A percentile compares a stretch with the other conserved stretches of the same genome.
phyloP scores from a whole-genome alignment of 2,888 invertebrate genomes.

The Hirtodrosophila duncani region DNA sequence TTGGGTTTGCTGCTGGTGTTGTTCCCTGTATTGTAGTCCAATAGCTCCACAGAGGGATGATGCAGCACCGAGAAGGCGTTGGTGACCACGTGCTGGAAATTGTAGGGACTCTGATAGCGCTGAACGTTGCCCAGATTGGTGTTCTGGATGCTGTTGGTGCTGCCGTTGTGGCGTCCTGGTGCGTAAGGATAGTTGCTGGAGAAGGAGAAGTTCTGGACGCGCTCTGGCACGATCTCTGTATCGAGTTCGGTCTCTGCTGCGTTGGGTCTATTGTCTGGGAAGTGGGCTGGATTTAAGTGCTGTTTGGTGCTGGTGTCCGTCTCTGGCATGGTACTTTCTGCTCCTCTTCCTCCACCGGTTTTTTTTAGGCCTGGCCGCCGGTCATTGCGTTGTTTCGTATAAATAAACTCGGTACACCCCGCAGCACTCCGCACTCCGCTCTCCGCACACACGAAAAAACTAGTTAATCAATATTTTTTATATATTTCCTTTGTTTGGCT shows the following conservation, averaged over 20 bases:
- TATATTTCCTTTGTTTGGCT: slow-evolving; percentile 28
- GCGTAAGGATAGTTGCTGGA: slow-evolving; percentile 65
- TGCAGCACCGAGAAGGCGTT: slow-evolving; percentile 62
- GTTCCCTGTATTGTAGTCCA: slow-evolving; percentile 33
- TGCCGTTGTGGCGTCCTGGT: slow-evolving; percentile 43
- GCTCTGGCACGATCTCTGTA: slow-evolving; percentile 6
- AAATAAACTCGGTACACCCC: slow-evolving; percentile 35
- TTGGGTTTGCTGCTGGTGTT: slow-evolving; percentile 78
- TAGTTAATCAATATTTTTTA: slow-evolving; percentile 62
- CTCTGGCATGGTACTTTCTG: slow-evolving; percentile 47
- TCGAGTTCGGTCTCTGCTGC: slow-evolving; percentile 12
- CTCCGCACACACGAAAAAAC: slow-evolving; percentile 25
- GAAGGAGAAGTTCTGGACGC: slow-evolving; percentile 71
- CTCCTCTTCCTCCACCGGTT: slow-evolving; percentile 5
- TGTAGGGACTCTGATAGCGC: slow-evolving; percentile 52
- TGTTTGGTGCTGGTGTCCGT: slow-evolving; percentile 37
- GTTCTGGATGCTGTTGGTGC: slow-evolving; percentile 28
- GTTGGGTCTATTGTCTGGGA: slow-evolving; percentile 55
- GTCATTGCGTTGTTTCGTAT: slow-evolving; percentile 31
- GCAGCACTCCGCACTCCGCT: slow-evolving; percentile 12
- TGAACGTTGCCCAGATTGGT: slow-evolving; percentile 45
- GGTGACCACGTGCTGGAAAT: slow-evolving; percentile 62
- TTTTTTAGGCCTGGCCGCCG: slow-evolving; percentile 10
- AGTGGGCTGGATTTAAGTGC: slow-evolving; percentile 62
- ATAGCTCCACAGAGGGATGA: slow-evolving; percentile 45